phyloP scores from a whole-genome alignment of 2,888 invertebrate species.

The Pyrocoelia pectoralis region DNA sequence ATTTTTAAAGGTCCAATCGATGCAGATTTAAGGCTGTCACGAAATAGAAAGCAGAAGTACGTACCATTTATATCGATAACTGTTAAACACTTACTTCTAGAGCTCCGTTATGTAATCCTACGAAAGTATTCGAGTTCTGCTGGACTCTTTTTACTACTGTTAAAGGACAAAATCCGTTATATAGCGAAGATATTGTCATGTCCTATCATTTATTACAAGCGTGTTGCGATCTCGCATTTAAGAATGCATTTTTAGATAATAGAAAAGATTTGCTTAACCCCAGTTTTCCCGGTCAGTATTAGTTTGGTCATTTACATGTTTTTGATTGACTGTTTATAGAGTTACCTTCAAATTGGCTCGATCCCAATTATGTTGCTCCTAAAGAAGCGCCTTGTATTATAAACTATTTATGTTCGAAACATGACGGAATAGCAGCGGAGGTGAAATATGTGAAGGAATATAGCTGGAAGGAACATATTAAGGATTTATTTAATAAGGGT shows the following conservation, averaged over 20 bases:
- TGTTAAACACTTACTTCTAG: conserved; percentile 58
- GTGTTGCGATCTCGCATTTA: conserved; percentile 89
- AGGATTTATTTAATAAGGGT: conserved; percentile 76
- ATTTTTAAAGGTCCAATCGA: conserved; percentile 80
- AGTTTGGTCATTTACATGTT: no score
- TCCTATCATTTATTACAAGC: conserved; percentile 92
- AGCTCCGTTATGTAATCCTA: conserved; percentile 78
- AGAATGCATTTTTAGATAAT: conserved; percentile 82
- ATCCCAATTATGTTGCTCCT: conserved; percentile 65
- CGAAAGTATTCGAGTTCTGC: conserved; percentile 89
- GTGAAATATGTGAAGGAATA: conserved; percentile 92
- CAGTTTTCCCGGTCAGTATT: conserved; percentile 74
- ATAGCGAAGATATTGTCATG: conserved; percentile 92
- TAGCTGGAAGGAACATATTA: conserved; percentile 81
- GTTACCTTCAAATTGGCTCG: conserved; percentile 74
- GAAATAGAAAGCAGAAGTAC: conserved; percentile 70
- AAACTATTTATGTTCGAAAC: conserved; percentile 79
- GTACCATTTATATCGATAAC: conserved; percentile 1
- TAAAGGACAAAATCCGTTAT: conserved; percentile 84
- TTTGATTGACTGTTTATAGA: conserved; percentile 61
- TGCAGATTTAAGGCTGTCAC: conserved; percentile 64
- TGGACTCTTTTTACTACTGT: conserved; percentile 94
- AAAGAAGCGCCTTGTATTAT: conserved; percentile 83
- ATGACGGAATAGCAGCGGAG: conserved; percentile 85
- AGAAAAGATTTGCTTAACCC: conserved; percentile 87